Evolutionary conservation across 2,888 invertebrate genomes (phyloP), one percentile per base, ranked within the genome.

Genomic region (Fragum sueziense): DNA sequence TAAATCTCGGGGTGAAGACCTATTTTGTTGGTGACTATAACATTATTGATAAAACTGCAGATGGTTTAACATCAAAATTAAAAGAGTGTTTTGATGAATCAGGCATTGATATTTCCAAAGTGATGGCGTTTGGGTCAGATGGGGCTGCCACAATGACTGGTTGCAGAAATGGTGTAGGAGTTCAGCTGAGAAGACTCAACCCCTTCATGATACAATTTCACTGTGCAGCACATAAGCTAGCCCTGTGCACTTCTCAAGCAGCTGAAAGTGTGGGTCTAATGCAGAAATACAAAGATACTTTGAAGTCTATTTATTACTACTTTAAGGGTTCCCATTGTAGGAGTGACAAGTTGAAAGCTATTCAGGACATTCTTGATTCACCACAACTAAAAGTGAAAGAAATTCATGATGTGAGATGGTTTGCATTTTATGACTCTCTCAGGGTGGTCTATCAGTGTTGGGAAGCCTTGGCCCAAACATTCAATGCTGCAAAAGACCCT

Each of bases 151-250:
- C 59, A 7, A 77, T 77, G 72, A 72, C 59, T 22, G 77, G 69
- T n/a, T 67, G 34, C 41, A 41, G 25, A 14, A 31, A 20, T 9
- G 77, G 67, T 14, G 29, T 72, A 14, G 47, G 72, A 33, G 76
- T 54, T 22, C 51, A n/a, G 11, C 31, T 77, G 22, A 14, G 14
- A 20, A 41, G 51, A 51, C 47, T 57, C 0, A 77, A 77, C 27
- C 72, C 68, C 11, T 33, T 67, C 27, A 51, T 77, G 7, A n/a
- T 77, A 29, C 72, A 77, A 54, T 59, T 54, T 20, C 77, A 72
- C 34, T 77, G 68, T 31, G 68, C 68, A 22, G 72, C 67, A 1
- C 77, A 73, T 25, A 37, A 59, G 9, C 59, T 77, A 7, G 72
- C 72, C 11, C 20, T 72, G 14, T 33, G 61, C 1, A 76, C 54